A percentile compares a stretch with the other conserved stretches of the same genome.
Evolutionary conservation across 2,888 invertebrate genomes (phyloP).

Genomic region (Colostygia pectinataria): DNA sequence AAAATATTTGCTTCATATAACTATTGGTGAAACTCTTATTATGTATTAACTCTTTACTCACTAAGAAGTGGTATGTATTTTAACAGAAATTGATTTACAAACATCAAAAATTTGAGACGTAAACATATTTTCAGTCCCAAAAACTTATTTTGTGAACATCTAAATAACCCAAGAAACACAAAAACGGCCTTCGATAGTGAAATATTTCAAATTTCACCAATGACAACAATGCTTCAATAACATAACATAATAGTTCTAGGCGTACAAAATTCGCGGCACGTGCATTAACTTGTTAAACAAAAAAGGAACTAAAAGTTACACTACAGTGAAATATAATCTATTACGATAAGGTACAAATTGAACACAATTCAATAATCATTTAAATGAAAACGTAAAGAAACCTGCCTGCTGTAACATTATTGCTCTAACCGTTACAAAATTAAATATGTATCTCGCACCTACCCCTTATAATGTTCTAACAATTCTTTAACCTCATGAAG

Average conservation of each 20-base stretch:
- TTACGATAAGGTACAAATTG: conserved; percentile 57
- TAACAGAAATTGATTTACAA: conserved; percentile 18
- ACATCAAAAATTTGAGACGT: conserved; percentile 26
- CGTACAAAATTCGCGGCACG: conserved; percentile 36
- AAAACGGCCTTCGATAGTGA: conserved; percentile 32
- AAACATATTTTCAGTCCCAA: conserved; percentile 25
- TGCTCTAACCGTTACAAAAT: conserved; percentile 58
- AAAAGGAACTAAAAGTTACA: conserved; percentile 49
- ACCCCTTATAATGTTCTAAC: conserved; percentile 73
- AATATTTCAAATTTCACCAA: conserved; percentile 12
- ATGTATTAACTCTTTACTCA: conserved; percentile 21
- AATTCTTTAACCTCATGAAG: conserved; percentile 79
- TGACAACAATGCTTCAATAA: conserved; percentile 25
- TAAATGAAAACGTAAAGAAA: conserved; percentile 58
- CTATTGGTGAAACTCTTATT: conserved; percentile 24
- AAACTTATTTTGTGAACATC: conserved; percentile 8
- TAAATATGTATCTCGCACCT: conserved; percentile 68
- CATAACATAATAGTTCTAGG: conserved; percentile 25
- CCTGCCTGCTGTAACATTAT: conserved; percentile 61
- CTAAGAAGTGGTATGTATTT: conserved; percentile 14
- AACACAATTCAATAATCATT: conserved; percentile 51
- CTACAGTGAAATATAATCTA: conserved; percentile 47
- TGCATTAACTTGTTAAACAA: conserved; percentile 40
- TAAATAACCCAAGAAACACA: conserved; percentile 25
- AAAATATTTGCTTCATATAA: conserved; percentile 26